A percentile compares a stretch with the other conserved stretches of the same genome.
Evolutionary conservation across 1,140 invertebrate species (phyloP).

Genomic region (Pinna nobilis): DNA sequence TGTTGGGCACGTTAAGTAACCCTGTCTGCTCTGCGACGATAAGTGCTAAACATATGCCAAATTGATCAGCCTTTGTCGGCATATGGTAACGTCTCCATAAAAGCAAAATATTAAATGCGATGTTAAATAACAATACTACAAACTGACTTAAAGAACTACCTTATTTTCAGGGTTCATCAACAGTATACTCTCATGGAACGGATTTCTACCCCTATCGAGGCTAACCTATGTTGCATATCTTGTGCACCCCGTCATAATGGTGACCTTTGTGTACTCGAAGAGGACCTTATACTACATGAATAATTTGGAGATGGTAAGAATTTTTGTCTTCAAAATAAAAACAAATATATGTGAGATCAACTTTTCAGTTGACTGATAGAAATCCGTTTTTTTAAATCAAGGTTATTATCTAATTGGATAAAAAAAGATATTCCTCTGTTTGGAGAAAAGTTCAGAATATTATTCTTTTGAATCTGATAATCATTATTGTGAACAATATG

Average conservation of each 20-base stretch:
- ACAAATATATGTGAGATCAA: no score
- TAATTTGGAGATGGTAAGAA: slow-evolving; percentile 52
- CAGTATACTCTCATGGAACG: slow-evolving; percentile 85
- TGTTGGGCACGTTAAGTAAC: no score
- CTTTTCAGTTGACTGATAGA: no score
- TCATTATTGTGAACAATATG: not conserved
- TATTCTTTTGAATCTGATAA: not conserved
- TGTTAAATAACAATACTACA: no score
- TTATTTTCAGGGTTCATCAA: slow-evolving; percentile 79
- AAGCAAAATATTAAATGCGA: no score
- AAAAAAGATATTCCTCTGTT: not conserved
- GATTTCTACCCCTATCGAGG: slow-evolving; percentile 87
- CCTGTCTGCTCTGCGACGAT: no score
- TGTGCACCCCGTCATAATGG: slow-evolving; percentile 80
- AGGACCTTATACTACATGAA: slow-evolving; percentile 45
- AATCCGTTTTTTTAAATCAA: not conserved
- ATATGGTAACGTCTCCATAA: no score
- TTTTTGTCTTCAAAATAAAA: no score
- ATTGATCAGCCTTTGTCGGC: no score
- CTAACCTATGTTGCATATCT: slow-evolving; percentile 94
- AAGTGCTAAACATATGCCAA: no score
- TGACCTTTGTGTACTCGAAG: slow-evolving; percentile 41
- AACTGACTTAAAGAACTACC: no score
- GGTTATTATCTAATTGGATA: not conserved
- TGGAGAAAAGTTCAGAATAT: no score